Base-by-base conservation (phyloP, 1,140 invertebrate genomes). In the Drosophila suzukii region DNA sequence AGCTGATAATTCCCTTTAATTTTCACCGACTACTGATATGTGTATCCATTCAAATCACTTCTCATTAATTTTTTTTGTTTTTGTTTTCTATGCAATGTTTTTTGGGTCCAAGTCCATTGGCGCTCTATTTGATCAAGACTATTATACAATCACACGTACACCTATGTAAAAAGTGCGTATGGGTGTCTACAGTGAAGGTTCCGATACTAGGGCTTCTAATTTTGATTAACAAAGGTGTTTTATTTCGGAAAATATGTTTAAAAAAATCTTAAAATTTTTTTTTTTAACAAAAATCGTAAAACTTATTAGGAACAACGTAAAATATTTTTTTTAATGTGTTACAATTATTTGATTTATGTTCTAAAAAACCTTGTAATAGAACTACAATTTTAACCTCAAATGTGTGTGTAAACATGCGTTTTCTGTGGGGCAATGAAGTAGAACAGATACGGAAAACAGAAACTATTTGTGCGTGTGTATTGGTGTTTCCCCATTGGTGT, bases 371-470 rank as follows among this genome's bases (percentile, higher is more conserved):
- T 46, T 47, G 24, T 24, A 65, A 43, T 65, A n/a, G 2, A 20
- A 34, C 60, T 60, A 60, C 20, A 24, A 43, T 34, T 4, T 8
- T 15, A 10, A 13, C 55, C 30, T 10, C 54, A 39, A 24, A 30
- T 81, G 41, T 54, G 46, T 56, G 57, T 55, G 46, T 82, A 70
- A 62, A 53, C 30, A 58, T 66, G 73, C 49, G 49, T 58, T 63
- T 57, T 57, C 6, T n/a, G 57, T 53, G n/a, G 54, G 43, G 61
- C 63, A 68, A 82, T 78, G 78, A 88, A 75, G 78, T 88, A 85
- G 78, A 86, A 85, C 74, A 78, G 63, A 68, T 82, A 82, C 62
- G 65, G 57, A 80, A 75, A 63, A 60, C 57, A 61, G 53, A 76
- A 75, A 43, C 46, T 41, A 46, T 59, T 75, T 44, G 20, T 75